Evolutionary conservation across 2,888 invertebrate species (phyloP), one percentile per base, ranked within the genome.

Genomic region (Archaeoteleia sp.): DNA sequence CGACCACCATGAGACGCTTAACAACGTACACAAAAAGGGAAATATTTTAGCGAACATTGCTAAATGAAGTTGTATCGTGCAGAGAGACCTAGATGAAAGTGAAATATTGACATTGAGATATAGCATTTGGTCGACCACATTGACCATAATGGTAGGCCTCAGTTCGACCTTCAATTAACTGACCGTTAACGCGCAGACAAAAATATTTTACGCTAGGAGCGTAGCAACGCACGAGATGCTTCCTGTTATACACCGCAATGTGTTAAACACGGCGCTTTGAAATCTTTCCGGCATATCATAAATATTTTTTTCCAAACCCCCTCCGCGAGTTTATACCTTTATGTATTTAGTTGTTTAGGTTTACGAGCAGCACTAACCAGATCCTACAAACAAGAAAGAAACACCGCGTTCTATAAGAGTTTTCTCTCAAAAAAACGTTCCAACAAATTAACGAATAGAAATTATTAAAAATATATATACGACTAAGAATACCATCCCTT

Each of bases 101-200:
- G 43, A 57, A 53, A 57, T 43, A 39, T 48, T 43, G 54, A 67
- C 67, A 48, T 54, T 66, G 58, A 61, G 60, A 57, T 54, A 71
- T 61, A 54, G 58, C 60, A 35, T 35, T 69, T 57, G 74, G 75
- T 77, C 69, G 71, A 78, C 77, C 77, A 74, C 76, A 76, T 67
- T 74, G 72, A 73, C 74, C 75, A 76, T 73, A 71, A 74, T 70
- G 77, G 73, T 74, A 68, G 70, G 72, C 77, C 77, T 61, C 74
- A 46, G 51, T 67, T 57, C 54, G 75, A 58, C 77, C 76, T 76
- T 74, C 70, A 40, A 43, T 51, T 61, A 45, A 51, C 58, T 42
- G 51, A 35, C 39, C 45, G 48, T 42, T 70, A 30, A 40, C 46
- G 30, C 30, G 57, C 23, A 20, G 20, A 20, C 20, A 20, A 20